Evolutionary conservation across 2,888 invertebrate species (phyloP).

Genomic region (Notodonta dromedarius): DNA sequence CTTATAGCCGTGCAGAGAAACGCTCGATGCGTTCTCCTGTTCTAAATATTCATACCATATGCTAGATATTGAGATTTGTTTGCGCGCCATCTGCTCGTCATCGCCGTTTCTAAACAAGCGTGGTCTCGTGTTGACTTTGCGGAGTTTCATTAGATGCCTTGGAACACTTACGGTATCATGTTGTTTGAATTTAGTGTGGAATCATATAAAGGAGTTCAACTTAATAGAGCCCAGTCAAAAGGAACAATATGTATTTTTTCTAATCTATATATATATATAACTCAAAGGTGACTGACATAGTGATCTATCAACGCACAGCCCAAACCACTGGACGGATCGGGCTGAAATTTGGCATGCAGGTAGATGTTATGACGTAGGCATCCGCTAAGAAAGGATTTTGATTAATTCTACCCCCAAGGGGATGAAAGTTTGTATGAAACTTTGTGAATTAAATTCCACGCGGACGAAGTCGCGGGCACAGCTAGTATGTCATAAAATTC

Average conservation of each 20-base stretch:
- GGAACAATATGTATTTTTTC: not conserved
- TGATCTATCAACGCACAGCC: too few relatives aligned
- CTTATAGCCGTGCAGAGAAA: constrained; percentile 80
- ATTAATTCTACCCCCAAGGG: too few relatives aligned
- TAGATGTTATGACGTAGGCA: too few relatives aligned
- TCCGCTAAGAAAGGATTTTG: too few relatives aligned
- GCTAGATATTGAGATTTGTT: constrained; percentile 82
- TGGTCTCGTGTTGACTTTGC: constrained; percentile 70
- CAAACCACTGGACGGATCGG: too few relatives aligned
- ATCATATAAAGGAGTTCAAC: constrained; percentile 30
- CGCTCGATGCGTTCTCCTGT: constrained; percentile 75
- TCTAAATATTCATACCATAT: constrained; percentile 83
- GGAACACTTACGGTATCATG: constrained; percentile 71
- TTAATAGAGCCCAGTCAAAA: constrained; percentile 25
- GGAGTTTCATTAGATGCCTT: constrained; percentile 77
- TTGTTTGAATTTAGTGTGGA: constrained; percentile 66
- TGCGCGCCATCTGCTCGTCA: constrained; percentile 80
- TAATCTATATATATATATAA: too few relatives aligned
- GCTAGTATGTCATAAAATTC: too few relatives aligned
- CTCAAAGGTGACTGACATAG: too few relatives aligned
- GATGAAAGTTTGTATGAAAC: too few relatives aligned
- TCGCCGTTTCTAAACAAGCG: constrained; percentile 74
- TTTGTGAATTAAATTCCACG: too few relatives aligned
- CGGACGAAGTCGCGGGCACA: too few relatives aligned
- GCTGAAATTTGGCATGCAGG: too few relatives aligned